Base-by-base conservation (phyloP, 2,888 invertebrate genomes). In the Acrobasis consociella region DNA sequence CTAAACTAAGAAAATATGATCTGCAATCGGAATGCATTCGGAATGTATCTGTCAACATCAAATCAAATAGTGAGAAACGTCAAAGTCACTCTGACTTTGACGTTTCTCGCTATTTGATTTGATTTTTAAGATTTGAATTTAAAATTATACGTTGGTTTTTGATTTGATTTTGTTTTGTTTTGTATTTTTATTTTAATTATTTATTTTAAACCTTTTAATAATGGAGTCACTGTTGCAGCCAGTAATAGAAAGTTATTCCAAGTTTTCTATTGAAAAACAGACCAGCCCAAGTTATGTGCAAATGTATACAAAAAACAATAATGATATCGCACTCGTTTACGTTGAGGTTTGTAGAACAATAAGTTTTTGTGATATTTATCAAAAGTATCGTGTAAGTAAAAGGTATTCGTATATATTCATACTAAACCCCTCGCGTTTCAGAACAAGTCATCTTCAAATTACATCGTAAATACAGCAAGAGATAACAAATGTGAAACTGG, bases 201-300 rank as follows among this genome's bases (percentile, higher is more conserved):
- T 50, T 1, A 50, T 16, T 50, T 2, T 15, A 15, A 10, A 8
- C 22, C 22, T 22, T 10, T 7, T 3, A 17, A 50, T 17, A 50
- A 87, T 89, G 88, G 82, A 83, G 63, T 73, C 56, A 63, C 55
- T 80, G 64, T 63, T 87, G 22, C 75, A 83, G 68, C 74, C 77
- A 69, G 69, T 91, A 22, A n/a, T 74, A 67, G 78, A 87, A 58
- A 76, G 58, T 62, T 87, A 79, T 72, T 72, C 87, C 1, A 86
- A 88, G 68, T 79, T 77, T 65, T 66, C 67, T 53, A 71, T 90
- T 60, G 82, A 87, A 58, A 88, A 83, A 76, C 87, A 86, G 74
- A 70, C 71, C 62, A 78, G 81, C 64, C 88, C 91, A 1, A 91
- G 82, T 70, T 93, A 91, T 73, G 81, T 92, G 2, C 76, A 83